Evolutionary conservation across 2,888 invertebrate species (phyloP).

Genomic region (Hesperia comma): DNA sequence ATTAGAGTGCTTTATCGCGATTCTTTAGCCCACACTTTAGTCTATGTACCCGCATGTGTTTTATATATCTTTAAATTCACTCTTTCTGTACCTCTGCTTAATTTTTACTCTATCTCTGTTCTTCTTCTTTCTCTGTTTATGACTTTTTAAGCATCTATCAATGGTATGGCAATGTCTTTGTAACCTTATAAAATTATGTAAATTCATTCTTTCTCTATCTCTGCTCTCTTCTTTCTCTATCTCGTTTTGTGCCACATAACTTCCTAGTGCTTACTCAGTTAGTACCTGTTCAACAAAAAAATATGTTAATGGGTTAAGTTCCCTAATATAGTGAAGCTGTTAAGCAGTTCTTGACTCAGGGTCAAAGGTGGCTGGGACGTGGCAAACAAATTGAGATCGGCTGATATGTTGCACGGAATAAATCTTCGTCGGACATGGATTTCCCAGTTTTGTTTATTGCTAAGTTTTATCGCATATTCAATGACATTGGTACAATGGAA

Average conservation of each 20-base stretch:
- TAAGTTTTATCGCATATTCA: neutral
- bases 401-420: conserved; percentile 58
- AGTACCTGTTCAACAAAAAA: neutral
- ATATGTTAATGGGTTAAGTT: conserved; percentile 24
- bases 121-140: conserved; percentile 6
- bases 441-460: conserved; percentile 17
- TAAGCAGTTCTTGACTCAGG: conserved; percentile 30
- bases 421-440: conserved; percentile 47
- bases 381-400: conserved; percentile 51
- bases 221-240: no score
- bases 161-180: no score
- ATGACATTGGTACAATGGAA: neutral
- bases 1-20: conserved; percentile 64
- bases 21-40: conserved; percentile 48
- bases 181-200: no score
- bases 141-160: neutral
- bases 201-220: conserved; percentile 11
- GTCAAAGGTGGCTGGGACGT: conserved; percentile 44
- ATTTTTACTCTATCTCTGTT: no score
- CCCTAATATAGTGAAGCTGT: conserved; percentile 23
- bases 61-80: conserved; percentile 12
- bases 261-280: no score
- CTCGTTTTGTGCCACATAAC: no score
- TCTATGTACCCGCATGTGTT: conserved; percentile 18
- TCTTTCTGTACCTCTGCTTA: conserved; percentile 1